Evolutionary conservation across 1,140 invertebrate species (phyloP).

Genomic region (Araneus ventricosus): DNA sequence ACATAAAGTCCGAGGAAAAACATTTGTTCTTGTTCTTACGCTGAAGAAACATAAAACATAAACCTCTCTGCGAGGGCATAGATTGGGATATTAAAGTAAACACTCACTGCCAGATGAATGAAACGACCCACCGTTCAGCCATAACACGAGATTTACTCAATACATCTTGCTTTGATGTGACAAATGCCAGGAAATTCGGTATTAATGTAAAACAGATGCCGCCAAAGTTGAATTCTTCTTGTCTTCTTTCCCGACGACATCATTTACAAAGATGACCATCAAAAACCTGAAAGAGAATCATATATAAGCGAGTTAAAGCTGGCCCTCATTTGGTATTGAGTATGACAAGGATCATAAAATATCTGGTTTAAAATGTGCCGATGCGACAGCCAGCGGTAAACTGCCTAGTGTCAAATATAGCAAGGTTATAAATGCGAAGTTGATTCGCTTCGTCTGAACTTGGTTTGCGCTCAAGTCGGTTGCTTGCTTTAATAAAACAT

Average conservation of each 20-base stretch:
- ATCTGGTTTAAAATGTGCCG: constrained; percentile 7
- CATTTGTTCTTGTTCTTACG: not conserved
- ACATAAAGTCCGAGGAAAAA: too few species aligned
- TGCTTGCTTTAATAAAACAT: too few species aligned
- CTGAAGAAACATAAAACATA: not conserved
- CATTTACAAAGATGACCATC: constrained; percentile 69
- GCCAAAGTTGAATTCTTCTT: constrained; percentile 53
- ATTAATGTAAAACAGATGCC: constrained; percentile 57
- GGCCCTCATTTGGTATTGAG: constrained; percentile 43
- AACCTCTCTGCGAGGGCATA: not conserved
- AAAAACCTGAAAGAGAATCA: constrained; percentile 33
- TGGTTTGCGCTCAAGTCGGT: too few species aligned
- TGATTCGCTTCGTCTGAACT: not conserved
- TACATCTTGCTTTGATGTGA: constrained; percentile 65
- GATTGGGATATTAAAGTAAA: not conserved
- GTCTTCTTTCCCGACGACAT: constrained; percentile 6
- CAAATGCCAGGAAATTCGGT: constrained; percentile 30
- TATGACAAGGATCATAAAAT: constrained; percentile 54
- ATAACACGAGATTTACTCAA: not conserved
- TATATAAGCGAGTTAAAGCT: constrained; percentile 43
- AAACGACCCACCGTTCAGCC: not conserved
- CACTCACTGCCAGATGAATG: not conserved
- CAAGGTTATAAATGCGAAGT: not conserved
- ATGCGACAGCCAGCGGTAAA: not conserved
- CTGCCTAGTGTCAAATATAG: constrained; percentile 17